Percentiles rank a stretch among this genome's conserved stretches.
Evolutionary conservation across 2,888 invertebrate genomes (phyloP).

Genomic region (Noctua janthina): DNA sequence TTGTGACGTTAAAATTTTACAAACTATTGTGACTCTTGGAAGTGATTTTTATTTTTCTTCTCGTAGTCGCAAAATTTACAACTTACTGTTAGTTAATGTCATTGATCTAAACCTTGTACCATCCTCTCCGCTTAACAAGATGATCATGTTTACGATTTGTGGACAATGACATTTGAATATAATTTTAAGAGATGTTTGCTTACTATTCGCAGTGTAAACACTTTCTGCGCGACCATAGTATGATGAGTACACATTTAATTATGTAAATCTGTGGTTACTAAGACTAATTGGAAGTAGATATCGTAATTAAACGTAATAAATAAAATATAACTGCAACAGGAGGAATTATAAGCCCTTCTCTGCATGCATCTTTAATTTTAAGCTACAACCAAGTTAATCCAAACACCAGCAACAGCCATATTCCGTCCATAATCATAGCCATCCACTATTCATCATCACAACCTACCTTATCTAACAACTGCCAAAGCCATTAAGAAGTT

Average conservation of each 20-base stretch:
- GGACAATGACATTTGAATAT: background rate
- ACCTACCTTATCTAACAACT: constrained; percentile 54
- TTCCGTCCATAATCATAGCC: constrained; percentile 18
- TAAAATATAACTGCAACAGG: background rate
- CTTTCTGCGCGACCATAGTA: background rate
- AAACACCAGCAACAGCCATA: constrained; percentile 6
- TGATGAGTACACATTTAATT: background rate
- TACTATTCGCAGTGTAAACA: background rate
- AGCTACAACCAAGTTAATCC: background rate
- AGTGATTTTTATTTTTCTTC: background rate
- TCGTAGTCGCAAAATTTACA: background rate
- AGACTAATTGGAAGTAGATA: background rate
- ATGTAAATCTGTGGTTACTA: background rate
- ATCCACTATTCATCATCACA: constrained; percentile 49
- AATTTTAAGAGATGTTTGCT: background rate
- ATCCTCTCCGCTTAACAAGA: background rate
- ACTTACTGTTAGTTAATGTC: background rate
- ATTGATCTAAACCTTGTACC: background rate
- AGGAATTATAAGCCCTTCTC: background rate
- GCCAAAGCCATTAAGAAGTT: constrained; percentile 63
- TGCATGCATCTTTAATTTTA: background rate
- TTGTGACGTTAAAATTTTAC: background rate
- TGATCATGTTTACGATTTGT: background rate
- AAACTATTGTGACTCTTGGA: background rate
- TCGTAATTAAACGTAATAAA: no score